Conservation (phyloP, 1,140 invertebrate genomes). For the Papilio glaucus region DNA sequence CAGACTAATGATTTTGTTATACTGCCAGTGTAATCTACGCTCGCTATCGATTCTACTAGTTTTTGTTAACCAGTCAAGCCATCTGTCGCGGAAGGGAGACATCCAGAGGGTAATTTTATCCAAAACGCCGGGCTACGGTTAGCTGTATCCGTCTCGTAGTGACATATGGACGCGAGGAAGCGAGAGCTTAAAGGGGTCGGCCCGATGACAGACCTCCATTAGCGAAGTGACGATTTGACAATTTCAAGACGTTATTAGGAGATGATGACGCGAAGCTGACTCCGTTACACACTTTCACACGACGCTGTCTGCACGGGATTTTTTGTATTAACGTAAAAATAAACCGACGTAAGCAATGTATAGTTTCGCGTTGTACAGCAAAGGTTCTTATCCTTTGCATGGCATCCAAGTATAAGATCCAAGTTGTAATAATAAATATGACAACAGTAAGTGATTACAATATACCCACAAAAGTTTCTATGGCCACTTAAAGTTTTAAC, state of each 20-base stretch:
- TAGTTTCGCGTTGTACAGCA: no score
- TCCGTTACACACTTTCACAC: constrained; percentile 61
- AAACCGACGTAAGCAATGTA: neutral
- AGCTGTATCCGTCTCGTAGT: constrained; percentile 69
- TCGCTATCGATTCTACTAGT: constrained; percentile 16
- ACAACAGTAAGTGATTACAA: no score
- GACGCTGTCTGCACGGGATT: constrained; percentile 50
- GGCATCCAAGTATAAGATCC: no score
- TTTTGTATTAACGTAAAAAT: neutral
- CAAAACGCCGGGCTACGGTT: constrained; percentile 43
- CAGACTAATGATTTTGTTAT: constrained; percentile 25
- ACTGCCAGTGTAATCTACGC: neutral
- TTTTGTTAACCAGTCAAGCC: constrained; percentile 39
- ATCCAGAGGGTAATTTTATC: constrained; percentile 36
- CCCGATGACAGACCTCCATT: constrained; percentile 76
- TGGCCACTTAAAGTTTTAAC: no score
- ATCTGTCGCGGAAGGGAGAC: constrained; percentile 39
- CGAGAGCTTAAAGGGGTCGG: constrained; percentile 74
- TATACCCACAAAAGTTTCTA: no score
- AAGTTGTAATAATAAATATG: no score
- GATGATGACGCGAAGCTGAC: constrained; percentile 58
- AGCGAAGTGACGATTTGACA: constrained; percentile 74
- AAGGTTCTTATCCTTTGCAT: no score
- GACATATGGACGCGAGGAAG: constrained; percentile 72
- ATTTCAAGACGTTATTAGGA: constrained; percentile 60